A percentile compares a stretch with the other conserved stretches of the same genome.
Conservation (phyloP, 2,888 invertebrate species). For the Drosophila imparisetae region DNA sequence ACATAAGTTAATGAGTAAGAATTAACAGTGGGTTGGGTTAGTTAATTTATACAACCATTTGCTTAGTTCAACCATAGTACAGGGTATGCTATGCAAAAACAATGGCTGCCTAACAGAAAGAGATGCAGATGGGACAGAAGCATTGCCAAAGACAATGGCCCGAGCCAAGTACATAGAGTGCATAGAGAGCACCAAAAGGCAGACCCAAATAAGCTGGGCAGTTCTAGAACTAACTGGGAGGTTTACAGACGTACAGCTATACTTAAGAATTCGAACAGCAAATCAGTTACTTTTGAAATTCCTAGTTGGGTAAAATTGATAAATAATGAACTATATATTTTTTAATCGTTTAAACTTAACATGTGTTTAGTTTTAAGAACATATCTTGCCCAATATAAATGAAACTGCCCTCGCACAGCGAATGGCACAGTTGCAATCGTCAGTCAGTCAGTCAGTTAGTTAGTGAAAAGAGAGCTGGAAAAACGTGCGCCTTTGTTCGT, state of each 20-base stretch:
- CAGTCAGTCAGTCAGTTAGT: slow-evolving; percentile 60
- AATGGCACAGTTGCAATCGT: slow-evolving; percentile 72
- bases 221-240: background rate
- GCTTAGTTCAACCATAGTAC: slow-evolving; percentile 10
- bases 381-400: background rate
- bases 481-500: slow-evolving; percentile 70
- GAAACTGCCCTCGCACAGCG: slow-evolving; percentile 37
- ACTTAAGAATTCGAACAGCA: background rate
- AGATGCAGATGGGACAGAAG: slow-evolving; percentile 53
- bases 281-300: background rate
- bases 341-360: background rate
- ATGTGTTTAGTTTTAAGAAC: background rate
- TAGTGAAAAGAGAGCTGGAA: slow-evolving; percentile 64
- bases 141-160: slow-evolving; percentile 68
- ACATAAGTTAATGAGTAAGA: background rate
- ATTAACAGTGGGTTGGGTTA: background rate
- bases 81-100: slow-evolving; percentile 63
- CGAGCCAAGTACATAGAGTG: slow-evolving; percentile 60
- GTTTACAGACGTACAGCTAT: no score
- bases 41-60: slow-evolving; percentile 14
- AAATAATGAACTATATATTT: rapidly evolving
- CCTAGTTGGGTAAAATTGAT: background rate
- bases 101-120: slow-evolving; percentile 65
- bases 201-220: slow-evolving; percentile 38
- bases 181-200: slow-evolving; percentile 31